A percentile compares a stretch with the other conserved stretches of the same genome.
These are phyloP conservation scores for Pantherophis vulpinus DNA, from an alignment of 2,797 vertebrate genomes.

Conservation along the genomic window DNA sequence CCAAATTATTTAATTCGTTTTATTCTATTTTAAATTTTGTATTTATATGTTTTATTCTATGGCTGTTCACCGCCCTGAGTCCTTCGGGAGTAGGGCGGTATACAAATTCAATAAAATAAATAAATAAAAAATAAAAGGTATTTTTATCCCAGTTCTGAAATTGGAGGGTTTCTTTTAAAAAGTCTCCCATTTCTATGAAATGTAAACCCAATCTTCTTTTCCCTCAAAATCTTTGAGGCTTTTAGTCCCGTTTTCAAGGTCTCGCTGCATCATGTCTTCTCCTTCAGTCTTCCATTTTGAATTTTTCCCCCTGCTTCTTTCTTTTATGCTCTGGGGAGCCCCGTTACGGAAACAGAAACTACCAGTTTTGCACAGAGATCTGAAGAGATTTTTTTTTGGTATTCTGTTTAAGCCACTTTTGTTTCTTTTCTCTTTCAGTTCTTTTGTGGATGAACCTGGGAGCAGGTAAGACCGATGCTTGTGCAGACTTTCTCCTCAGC, in stretches of 20 bases:
- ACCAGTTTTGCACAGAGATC: neutral
- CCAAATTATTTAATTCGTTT: too few species aligned
- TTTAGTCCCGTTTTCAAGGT: neutral
- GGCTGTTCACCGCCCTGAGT: too few species aligned
- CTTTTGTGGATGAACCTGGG: neutral
- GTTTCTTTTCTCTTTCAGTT: neutral
- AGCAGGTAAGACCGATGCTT: neutral
- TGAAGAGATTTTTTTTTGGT: neutral
- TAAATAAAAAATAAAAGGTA: too few species aligned
- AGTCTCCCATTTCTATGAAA: too few species aligned
- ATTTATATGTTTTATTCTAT: too few species aligned
- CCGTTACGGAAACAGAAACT: neutral
- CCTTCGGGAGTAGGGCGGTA: too few species aligned
- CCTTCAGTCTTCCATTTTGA: neutral
- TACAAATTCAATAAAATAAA: too few species aligned
- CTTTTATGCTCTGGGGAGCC: too few species aligned
- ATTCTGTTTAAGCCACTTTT: neutral
- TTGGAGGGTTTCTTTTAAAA: too few species aligned
- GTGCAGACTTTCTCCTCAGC: too few species aligned
- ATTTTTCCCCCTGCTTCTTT: neutral
- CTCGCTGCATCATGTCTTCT: fast-evolving
- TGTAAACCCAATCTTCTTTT: neutral
- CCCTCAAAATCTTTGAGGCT: neutral
- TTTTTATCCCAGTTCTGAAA: too few species aligned
- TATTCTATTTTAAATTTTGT: too few species aligned